A percentile compares a stretch with the other conserved stretches of the same genome.
Conservation (phyloP, 2,113 vertebrate genomes). For the Addax nasomaculatus region DNA sequence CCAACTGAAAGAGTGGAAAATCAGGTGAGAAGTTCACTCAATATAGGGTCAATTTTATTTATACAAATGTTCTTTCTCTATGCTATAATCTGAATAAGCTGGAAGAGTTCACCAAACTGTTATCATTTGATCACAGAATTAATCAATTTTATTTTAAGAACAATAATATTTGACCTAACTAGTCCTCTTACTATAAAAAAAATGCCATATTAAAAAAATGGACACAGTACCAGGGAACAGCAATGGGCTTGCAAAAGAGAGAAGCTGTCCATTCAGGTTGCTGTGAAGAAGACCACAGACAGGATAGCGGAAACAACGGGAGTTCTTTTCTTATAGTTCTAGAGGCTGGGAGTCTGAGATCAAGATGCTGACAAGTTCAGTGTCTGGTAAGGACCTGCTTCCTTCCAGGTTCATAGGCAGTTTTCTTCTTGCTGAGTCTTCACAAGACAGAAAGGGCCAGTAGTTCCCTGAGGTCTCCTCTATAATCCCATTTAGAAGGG, state of each 20-base stretch:
- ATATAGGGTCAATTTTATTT: not conserved
- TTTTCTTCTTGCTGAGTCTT: not conserved
- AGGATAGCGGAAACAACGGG: not conserved
- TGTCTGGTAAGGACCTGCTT: not conserved
- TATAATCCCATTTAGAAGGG: too few relatives aligned
- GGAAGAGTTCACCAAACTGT: not conserved
- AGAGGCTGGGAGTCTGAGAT: not conserved
- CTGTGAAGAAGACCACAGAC: not conserved
- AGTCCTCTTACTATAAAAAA: not conserved
- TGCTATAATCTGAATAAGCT: not conserved
- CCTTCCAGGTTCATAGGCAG: not conserved
- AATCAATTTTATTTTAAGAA: not conserved
- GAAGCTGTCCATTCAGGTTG: not conserved
- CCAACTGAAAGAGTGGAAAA: not conserved
- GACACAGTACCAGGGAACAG: not conserved
- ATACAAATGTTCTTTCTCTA: not conserved
- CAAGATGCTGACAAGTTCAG: not conserved
- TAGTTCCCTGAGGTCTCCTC: not conserved
- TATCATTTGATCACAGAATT: not conserved
- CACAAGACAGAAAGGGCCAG: not conserved
- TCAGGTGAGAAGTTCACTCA: not conserved
- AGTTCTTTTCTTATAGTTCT: not conserved
- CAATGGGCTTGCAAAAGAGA: fast-evolving
- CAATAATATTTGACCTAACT: not conserved
- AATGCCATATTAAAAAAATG: not conserved